Evolutionary conservation across 2,888 invertebrate species (phyloP), one percentile per base, ranked within the genome.

Genomic region (Perdita meconis): DNA sequence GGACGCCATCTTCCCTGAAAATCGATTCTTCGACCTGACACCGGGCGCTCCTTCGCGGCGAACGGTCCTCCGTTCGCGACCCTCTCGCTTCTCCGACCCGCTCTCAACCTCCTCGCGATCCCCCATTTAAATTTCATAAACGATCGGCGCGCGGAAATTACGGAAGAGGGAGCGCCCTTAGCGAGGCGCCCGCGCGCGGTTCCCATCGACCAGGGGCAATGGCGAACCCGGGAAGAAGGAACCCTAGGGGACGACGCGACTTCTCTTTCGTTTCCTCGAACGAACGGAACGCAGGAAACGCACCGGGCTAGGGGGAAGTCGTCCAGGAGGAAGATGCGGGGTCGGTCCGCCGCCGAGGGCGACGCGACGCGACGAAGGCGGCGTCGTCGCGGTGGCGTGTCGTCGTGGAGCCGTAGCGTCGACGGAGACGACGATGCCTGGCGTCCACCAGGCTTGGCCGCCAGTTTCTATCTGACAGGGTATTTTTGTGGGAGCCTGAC

Each of bases 391-490:
- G 74, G 67, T 57, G 65, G 73, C 70, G 42, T 53, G 65, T 78
- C 65, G 78, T 53, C 56, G 36, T 51, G 57, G 65, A 30, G 51
- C 60, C 1, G 47, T 47, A 47, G 38, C 55, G 75, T 53, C 24
- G 53, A 61, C 44, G 65, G 47, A 50, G 36, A n/a, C 72, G 40
- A 16, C 65, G 59, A 40, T 73, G 71, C 44, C 63, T n/a, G 66
- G 53, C 80, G 87, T 88, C 88, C 87, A 86, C 78, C 85, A 77
- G 67, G 86, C 82, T 87, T 83, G 85, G 82, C 71, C 78, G 87
- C 85, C 84, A 81, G 86, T 84, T 83, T 88, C 88, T 85, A 88
- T 89, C 88, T 88, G 89, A 85, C 88, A 87, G 86, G 79, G 83
- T 88, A 90, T 90, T 90, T 89, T 90, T 87, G 82, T 83, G 80